Evolutionary conservation across 2,797 vertebrate species (phyloP).

Genomic region (Melanotaenia parkinsoni): DNA sequence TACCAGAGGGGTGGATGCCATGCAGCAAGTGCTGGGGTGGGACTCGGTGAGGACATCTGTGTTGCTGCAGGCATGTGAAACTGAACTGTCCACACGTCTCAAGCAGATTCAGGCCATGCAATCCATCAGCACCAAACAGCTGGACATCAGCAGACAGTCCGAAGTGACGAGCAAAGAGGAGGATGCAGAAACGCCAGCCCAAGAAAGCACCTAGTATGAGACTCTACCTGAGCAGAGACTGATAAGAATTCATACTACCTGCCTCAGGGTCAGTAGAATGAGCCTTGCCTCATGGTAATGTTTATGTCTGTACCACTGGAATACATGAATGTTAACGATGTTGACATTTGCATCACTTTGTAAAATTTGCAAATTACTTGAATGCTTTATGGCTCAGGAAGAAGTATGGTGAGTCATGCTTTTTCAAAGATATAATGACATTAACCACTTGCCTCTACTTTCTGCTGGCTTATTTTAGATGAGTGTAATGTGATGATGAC

Average conservation of each 20-base stretch:
- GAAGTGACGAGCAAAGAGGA: slow-evolving; percentile 15
- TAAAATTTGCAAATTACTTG: slow-evolving; percentile 38
- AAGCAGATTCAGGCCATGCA: slow-evolving; percentile 76
- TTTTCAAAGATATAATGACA: slow-evolving; percentile 46
- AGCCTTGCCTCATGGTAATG: slow-evolving; percentile 31
- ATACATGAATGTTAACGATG: slow-evolving; percentile 61
- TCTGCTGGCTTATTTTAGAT: slow-evolving; percentile 6
- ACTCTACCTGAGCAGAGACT: slow-evolving; percentile 62
- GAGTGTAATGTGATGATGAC: slow-evolving; percentile 16
- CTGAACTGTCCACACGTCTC: slow-evolving; percentile 76
- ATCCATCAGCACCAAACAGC: slow-evolving; percentile 71
- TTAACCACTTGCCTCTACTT: slow-evolving; percentile 19
- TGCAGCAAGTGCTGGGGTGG: slow-evolving; percentile 79
- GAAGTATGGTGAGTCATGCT: slow-evolving; percentile 34
- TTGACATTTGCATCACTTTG: slow-evolving; percentile 42
- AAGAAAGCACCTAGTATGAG: slow-evolving; percentile 50
- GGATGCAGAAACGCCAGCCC: slow-evolving; percentile 30
- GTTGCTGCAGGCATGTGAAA: slow-evolving; percentile 78
- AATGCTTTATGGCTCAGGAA: slow-evolving; percentile 34
- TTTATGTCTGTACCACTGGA: slow-evolving; percentile 43
- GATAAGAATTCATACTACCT: slow-evolving; percentile 54
- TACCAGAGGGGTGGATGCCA: slow-evolving; percentile 60
- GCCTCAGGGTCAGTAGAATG: slow-evolving; percentile 53
- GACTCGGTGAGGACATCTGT: slow-evolving; percentile 61
- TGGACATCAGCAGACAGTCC: slow-evolving; percentile 24